A percentile compares a stretch with the other conserved stretches of the same genome.
phyloP scores from a whole-genome alignment of 2,888 invertebrate genomes.

The Gibbula magus region DNA sequence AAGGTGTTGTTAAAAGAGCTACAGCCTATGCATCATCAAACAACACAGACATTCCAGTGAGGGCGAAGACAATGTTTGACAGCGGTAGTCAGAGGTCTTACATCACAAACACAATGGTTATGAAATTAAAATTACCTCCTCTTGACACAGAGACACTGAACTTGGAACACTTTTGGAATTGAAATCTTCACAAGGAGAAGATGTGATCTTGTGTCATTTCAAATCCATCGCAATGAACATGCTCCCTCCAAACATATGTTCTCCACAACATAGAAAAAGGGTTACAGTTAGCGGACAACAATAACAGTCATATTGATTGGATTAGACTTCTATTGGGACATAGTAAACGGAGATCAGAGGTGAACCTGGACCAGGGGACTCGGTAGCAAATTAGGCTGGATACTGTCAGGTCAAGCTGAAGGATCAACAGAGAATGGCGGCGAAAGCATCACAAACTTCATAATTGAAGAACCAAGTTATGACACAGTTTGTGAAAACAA shows the following conservation, averaged over 20 bases:
- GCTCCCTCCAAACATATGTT: neutral
- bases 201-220: neutral
- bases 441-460: no score
- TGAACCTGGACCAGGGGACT: no score
- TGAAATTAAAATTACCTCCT: neutral
- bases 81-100: constrained; percentile 15
- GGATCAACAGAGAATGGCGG: no score
- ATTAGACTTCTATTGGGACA: no score
- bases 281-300: neutral
- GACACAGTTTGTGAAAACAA: neutral
- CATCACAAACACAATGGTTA: neutral
- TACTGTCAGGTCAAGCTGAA: no score
- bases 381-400: no score
- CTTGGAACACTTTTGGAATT: constrained; percentile 11
- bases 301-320: neutral
- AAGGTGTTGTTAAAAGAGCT: neutral
- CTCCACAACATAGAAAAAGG: neutral
- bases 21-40: neutral
- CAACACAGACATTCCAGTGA: neutral
- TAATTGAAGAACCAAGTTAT: no score
- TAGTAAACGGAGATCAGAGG: no score
- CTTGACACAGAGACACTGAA: neutral
- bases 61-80: neutral
- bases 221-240: neutral
- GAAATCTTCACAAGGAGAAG: neutral